phyloP scores from a whole-genome alignment of 2,888 invertebrate genomes.

The Tenthredo distinguenda region DNA sequence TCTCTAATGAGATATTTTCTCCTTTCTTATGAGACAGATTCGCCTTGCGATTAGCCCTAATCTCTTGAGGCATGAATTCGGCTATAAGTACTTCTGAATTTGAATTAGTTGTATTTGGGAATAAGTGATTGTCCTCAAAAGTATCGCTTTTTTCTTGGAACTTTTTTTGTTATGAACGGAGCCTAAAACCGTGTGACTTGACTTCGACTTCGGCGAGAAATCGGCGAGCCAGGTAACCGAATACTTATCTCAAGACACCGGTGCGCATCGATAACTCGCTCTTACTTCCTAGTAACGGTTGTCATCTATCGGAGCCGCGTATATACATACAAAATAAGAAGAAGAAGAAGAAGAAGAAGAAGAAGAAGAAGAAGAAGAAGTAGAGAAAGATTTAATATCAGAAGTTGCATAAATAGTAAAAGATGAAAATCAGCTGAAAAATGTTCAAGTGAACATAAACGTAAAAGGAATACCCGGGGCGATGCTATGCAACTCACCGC shows the following conservation, averaged over 20 bases:
- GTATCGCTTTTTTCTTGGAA: neutral
- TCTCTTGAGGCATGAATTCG: neutral
- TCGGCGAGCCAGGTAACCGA: constrained; percentile 36
- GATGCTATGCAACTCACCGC: neutral
- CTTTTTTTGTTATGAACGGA: constrained; percentile 13
- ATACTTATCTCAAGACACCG: constrained; percentile 36
- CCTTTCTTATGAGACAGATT: neutral
- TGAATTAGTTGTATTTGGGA: neutral
- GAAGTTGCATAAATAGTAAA: neutral
- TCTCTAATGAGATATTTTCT: neutral
- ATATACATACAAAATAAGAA: neutral
- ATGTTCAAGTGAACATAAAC: neutral
- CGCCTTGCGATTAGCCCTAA: neutral
- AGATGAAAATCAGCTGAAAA: neutral
- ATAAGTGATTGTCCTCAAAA: neutral
- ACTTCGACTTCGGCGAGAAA: constrained; percentile 22
- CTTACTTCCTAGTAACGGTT: constrained; percentile 38
- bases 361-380: neutral
- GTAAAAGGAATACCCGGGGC: neutral
- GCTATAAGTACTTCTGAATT: neutral
- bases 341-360: neutral
- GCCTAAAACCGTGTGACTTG: constrained; percentile 36
- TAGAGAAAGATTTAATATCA: neutral
- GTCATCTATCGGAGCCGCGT: neutral
- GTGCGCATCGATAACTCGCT: constrained; percentile 44